A percentile compares a stretch with the other conserved stretches of the same genome.
Conservation (phyloP, 2,797 vertebrate species). For the Oceanodroma leucorhoa region DNA sequence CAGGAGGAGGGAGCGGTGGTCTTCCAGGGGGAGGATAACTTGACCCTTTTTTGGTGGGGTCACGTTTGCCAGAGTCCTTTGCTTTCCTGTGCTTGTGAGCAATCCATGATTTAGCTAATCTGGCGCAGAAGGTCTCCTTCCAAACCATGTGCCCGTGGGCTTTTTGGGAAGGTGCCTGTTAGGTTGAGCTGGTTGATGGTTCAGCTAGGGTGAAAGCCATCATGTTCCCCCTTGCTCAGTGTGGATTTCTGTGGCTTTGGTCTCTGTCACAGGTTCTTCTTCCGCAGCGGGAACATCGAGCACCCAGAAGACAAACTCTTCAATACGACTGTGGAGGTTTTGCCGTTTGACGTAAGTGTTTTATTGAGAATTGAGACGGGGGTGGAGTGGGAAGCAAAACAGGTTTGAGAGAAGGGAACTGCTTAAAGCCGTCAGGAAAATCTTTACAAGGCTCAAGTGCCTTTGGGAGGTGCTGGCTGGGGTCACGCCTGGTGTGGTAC, state of each 20-base stretch:
- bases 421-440: not conserved
- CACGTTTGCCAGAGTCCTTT: not conserved
- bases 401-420: not conserved
- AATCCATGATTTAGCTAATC: not conserved
- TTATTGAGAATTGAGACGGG: not conserved
- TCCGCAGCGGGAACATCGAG: constrained; percentile 95
- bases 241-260: not conserved
- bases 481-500: not conserved
- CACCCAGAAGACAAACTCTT: constrained; percentile 98
- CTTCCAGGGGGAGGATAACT: not conserved
- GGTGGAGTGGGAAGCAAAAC: not conserved
- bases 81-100: not conserved
- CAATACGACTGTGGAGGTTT: constrained; percentile 95
- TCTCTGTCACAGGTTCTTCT: constrained; percentile 87
- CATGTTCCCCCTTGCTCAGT: not conserved
- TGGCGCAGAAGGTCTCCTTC: not conserved
- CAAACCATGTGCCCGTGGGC: not conserved
- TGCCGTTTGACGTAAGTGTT: constrained; percentile 92
- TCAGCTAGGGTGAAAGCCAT: not conserved
- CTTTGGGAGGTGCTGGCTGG: not conserved
- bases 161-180: not conserved
- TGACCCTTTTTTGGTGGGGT: not conserved
- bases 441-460: not conserved
- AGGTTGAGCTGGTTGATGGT: not conserved
- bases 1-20: not conserved